These are phyloP conservation scores for Watsonalla binaria DNA, from an alignment of 2,888 invertebrate species.

Conservation along the genomic window DNA sequence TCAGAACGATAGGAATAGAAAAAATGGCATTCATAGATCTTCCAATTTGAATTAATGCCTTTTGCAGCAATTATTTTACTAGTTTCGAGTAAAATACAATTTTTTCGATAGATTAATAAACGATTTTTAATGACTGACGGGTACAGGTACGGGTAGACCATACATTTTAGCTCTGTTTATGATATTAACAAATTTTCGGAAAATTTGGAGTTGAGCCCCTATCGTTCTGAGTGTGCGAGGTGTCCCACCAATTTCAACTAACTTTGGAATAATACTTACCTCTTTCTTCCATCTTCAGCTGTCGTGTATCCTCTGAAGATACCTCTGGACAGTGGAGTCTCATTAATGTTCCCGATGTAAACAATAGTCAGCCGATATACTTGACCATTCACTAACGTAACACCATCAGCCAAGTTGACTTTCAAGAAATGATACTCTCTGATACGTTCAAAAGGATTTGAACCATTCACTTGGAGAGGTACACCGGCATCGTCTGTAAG, in stretches of 20 bases:
- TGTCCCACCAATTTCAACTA: not conserved
- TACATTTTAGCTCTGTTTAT: too few relatives aligned
- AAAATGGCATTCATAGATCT: too few relatives aligned
- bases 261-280: conserved; percentile 37
- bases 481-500: conserved; percentile 26
- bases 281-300: conserved; percentile 38
- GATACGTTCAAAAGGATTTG: conserved; percentile 39
- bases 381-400: conserved; percentile 32
- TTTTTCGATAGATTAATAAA: too few relatives aligned
- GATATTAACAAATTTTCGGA: too few relatives aligned
- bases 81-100: too few relatives aligned
- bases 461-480: conserved; percentile 25
- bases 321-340: conserved; percentile 63
- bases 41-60: too few relatives aligned
- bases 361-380: conserved; percentile 40
- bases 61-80: too few relatives aligned
- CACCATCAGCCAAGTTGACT: conserved; percentile 46
- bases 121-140: too few relatives aligned
- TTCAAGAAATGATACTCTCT: conserved; percentile 49
- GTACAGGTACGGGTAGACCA: too few relatives aligned
- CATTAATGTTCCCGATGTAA: conserved; percentile 67
- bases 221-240: too few relatives aligned
- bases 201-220: too few relatives aligned
- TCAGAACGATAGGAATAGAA: too few relatives aligned
- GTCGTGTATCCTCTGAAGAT: conserved; percentile 63